Percentiles rank a stretch among this genome's conserved stretches.
These are phyloP conservation scores for Amaurobius ferox DNA, from an alignment of 2,888 invertebrate genomes.

Conservation along the genomic window DNA sequence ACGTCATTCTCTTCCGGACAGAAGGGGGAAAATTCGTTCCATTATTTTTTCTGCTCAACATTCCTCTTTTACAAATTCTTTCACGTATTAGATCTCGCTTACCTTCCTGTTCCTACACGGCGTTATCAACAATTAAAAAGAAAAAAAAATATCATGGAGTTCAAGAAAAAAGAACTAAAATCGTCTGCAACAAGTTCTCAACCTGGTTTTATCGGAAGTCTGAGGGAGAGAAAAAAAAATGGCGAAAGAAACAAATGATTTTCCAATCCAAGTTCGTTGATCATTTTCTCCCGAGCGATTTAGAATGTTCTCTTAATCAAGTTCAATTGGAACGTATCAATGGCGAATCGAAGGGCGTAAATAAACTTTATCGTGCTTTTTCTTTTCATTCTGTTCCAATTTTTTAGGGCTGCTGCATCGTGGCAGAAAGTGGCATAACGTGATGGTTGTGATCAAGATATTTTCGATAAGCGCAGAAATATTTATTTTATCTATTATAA, in stretches of 20 bases:
- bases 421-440: not conserved
- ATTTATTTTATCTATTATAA: too few relatives aligned
- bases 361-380: slow-evolving; percentile 6
- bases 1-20: too few relatives aligned
- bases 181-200: not conserved
- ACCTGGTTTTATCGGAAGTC: slow-evolving; percentile 33
- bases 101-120: slow-evolving; percentile 14
- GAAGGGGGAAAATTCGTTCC: too few relatives aligned
- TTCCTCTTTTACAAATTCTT: slow-evolving; percentile 1
- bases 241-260: slow-evolving; percentile 23
- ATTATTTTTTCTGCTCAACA: not conserved
- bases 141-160: not conserved
- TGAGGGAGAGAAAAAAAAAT: not conserved
- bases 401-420: not conserved
- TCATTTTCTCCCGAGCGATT: slow-evolving; percentile 14
- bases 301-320: not conserved
- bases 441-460: not conserved
- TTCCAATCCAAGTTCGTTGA: slow-evolving; percentile 31
- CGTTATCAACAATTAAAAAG: slow-evolving; percentile 4
- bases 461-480: not conserved
- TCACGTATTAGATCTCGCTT: not conserved
- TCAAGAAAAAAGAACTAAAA: slow-evolving; percentile 4
- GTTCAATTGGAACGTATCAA: slow-evolving; percentile 3
- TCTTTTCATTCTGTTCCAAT: not conserved
- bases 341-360: not conserved